phyloP scores from a whole-genome alignment of 2,797 vertebrate species.

The Hypotaenidia okinawae region DNA sequence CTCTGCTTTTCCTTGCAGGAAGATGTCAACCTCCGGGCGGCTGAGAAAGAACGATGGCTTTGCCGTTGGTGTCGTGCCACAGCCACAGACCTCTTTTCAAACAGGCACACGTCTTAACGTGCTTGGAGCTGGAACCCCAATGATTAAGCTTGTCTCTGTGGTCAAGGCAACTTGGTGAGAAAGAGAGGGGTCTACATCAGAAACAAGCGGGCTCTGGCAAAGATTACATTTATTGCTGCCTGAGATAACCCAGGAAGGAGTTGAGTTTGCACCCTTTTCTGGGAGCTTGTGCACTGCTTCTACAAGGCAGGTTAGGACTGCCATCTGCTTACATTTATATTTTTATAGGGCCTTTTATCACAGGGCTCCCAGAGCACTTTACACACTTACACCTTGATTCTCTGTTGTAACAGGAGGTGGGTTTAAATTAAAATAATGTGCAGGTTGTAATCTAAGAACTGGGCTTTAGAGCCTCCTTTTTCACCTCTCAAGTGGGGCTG shows the following conservation, averaged over 20 bases:
- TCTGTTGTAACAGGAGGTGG: conserved; percentile 58
- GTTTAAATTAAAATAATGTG: conserved; percentile 67
- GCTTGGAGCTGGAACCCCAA: neutral
- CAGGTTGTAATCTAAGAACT: conserved; percentile 44
- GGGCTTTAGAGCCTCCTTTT: conserved; percentile 60
- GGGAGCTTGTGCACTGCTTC: neutral
- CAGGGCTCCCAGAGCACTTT: conserved; percentile 62
- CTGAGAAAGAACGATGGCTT: neutral
- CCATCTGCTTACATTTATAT: conserved; percentile 65
- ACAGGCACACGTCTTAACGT: neutral
- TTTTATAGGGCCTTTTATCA: conserved; percentile 65
- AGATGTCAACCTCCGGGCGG: neutral
- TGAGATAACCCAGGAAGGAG: neutral
- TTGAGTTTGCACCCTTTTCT: conserved; percentile 5
- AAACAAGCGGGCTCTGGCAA: neutral
- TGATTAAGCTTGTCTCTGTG: neutral
- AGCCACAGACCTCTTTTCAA: neutral
- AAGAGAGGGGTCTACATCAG: neutral
- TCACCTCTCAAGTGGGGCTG: conserved; percentile 4
- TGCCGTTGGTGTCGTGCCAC: accelerated
- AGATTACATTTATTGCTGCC: neutral
- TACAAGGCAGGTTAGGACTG: conserved; percentile 4
- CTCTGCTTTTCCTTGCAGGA: neutral
- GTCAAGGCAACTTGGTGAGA: neutral
- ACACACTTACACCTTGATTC: conserved; percentile 62